phyloP scores from a whole-genome alignment of 2,888 invertebrate species.

The Trichogramma evanescens region DNA sequence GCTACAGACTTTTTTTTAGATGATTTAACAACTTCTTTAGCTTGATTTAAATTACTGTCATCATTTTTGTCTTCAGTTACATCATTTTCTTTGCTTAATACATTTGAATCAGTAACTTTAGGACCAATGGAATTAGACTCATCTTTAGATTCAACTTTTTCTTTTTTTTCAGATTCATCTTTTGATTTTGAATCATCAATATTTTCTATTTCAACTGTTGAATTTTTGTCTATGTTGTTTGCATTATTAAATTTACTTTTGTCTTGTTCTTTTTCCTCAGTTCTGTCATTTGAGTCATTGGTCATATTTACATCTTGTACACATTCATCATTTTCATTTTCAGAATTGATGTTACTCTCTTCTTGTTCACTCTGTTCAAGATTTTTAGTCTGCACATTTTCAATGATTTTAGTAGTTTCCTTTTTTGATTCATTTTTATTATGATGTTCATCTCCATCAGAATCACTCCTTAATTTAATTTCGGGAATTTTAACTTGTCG shows the following conservation, averaged over 20 bases:
- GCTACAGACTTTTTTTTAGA: neutral
- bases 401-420: neutral
- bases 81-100: neutral
- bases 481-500: constrained; percentile 23
- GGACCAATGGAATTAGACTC: neutral
- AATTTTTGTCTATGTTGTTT: constrained; percentile 2
- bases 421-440: constrained; percentile 5
- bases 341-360: neutral
- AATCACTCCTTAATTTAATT: neutral
- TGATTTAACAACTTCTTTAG: constrained; percentile 1
- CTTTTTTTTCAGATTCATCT: neutral
- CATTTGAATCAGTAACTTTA: neutral
- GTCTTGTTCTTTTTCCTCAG: neutral
- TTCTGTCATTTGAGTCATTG: neutral
- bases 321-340: neutral
- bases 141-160: constrained; percentile 1
- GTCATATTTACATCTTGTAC: neutral
- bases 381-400: neutral
- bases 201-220: constrained; percentile 10
- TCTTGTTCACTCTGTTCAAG: constrained; percentile 2
- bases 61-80: neutral
- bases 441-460: neutral
- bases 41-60: constrained; percentile 3
- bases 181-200: neutral
- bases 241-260: neutral